phyloP scores from a whole-genome alignment of 64 coral and sea anemone species.

The Dendronephthya gigantea region DNA sequence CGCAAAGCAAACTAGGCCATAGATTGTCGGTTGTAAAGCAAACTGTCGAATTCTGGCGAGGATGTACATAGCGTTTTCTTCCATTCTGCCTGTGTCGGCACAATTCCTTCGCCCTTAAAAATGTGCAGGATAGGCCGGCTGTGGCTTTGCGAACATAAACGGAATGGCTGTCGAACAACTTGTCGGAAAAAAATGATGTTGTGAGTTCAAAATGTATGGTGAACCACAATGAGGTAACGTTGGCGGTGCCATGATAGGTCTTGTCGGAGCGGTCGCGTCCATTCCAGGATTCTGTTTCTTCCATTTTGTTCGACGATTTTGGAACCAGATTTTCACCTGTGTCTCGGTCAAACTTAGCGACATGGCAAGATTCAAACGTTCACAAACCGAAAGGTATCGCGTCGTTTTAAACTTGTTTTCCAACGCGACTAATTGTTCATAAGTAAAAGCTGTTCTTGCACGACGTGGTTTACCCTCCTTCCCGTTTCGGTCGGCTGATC shows the following conservation, averaged over 20 bases:
- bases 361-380: conserved; percentile 92
- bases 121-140: neutral
- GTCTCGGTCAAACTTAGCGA: conserved; percentile 89
- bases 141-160: neutral
- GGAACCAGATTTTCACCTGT: conserved; percentile 99
- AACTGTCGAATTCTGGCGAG: too few relatives aligned
- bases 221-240: conserved; percentile 50
- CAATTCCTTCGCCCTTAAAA: neutral
- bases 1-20: too few relatives aligned
- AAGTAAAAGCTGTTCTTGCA: conserved; percentile 96
- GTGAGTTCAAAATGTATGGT: conserved; percentile 5
- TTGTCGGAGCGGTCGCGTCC: conserved; percentile 79
- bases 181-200: conserved; percentile 16
- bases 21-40: too few relatives aligned
- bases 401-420: conserved; percentile 99
- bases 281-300: conserved; percentile 98
- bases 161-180: neutral
- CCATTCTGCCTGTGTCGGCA: too few relatives aligned
- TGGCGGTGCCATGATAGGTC: conserved; percentile 53
- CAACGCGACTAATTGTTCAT: conserved; percentile 96
- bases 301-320: conserved; percentile 98
- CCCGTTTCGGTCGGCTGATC: conserved; percentile 45
- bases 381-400: conserved; percentile 94
- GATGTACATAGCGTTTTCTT: too few relatives aligned
- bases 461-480: conserved; percentile 93